Evolutionary conservation across 2,113 vertebrate species (phyloP).

Genomic region (Hyla sarda): DNA sequence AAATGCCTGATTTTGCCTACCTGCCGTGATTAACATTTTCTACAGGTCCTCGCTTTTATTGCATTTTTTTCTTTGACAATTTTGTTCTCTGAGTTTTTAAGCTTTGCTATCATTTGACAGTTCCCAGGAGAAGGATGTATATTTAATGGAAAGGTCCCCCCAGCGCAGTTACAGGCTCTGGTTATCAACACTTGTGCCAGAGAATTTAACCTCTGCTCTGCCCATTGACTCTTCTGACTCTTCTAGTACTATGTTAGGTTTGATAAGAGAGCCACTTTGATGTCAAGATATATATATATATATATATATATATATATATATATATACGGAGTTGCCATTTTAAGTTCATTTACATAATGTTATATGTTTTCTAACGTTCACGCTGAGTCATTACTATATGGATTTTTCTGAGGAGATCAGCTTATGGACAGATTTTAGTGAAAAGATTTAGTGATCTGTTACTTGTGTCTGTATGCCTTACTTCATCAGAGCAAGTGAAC

Average conservation of each 20-base stretch:
- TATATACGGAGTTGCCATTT: no score
- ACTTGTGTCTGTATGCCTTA: no score
- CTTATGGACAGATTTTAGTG: no score
- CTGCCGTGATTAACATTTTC: constrained; percentile 56
- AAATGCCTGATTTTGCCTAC: constrained; percentile 53
- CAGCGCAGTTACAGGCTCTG: constrained; percentile 28
- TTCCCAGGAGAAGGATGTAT: constrained; percentile 32
- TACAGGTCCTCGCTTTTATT: constrained; percentile 38
- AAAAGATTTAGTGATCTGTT: no score
- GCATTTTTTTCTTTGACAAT: constrained; percentile 35
- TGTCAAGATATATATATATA: background rate
- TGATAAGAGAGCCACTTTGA: background rate
- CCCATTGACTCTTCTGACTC: background rate
- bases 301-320: no score
- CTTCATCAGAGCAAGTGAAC: no score
- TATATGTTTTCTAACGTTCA: no score
- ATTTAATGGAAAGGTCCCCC: constrained; percentile 34
- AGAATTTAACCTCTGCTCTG: constrained; percentile 42
- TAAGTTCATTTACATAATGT: no score
- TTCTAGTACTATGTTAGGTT: background rate
- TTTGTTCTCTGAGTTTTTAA: constrained; percentile 41
- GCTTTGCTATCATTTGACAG: constrained; percentile 29
- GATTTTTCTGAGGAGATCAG: no score
- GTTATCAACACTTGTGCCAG: constrained; percentile 27
- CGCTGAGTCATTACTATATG: no score